Evolutionary conservation across 2,888 invertebrate genomes (phyloP), one percentile per base, ranked within the genome.

Genomic region (Agrochola lota): DNA sequence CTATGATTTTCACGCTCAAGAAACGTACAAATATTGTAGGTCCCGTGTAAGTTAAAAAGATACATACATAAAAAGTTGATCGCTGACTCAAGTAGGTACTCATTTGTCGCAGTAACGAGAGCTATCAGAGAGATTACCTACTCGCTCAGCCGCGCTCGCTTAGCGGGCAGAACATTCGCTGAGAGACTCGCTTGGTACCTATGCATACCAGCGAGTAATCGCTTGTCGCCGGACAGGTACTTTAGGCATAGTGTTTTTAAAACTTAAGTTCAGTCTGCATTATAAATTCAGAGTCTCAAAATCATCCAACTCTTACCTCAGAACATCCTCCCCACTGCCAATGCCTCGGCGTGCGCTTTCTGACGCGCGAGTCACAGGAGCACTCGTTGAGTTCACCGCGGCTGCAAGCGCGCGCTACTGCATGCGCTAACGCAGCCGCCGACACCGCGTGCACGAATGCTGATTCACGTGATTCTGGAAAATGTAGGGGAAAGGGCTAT

Each of bases 291-390:
- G 8, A 9, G 35, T 23, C 2, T 12, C 0, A 63, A 72, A 20
- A 20, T 11, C 12, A 11, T n/a, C 2, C 0, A 40, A 55, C 0
- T 20, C 74, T 93, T 95, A 98, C 98, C 97, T 99, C 99, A 59
- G 99, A 99, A 94, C 99, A 99, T 0, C 99, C 99, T 80, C 99
- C 99, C 99, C 99, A 99, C 94, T 99, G 98, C 98, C 98, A 98
- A 88, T 98, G 98, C 83, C 98, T 97, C 46, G 98, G 97, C n/a
- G 97, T 97, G 87, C 98, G 97, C 88, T 97, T 97, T 89, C 98
- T 97, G n/a, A 98, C 98, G 71, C 98, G 97, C 82, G 98, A 98
- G 94, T 99, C 99, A 93, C 99, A 99, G 60, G 98, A 98, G 94
- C 99, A 99, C 92, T 98, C 98, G 88, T 98, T 98, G 72, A 99